Conservation (phyloP, 2,888 invertebrate genomes). For the Encarsia formosa region DNA sequence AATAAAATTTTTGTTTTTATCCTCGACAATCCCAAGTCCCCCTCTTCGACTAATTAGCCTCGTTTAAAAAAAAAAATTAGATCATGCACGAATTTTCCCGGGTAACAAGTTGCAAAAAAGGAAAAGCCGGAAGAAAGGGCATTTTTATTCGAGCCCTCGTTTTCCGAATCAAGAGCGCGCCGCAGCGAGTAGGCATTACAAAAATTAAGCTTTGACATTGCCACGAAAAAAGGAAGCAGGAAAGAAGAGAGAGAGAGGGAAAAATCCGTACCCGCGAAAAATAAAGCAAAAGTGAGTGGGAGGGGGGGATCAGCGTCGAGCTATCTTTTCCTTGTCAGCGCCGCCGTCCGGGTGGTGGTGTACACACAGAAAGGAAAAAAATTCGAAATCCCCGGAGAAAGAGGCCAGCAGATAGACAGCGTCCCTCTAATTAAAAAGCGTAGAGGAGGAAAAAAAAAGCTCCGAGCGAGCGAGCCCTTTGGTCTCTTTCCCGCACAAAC, state of each 20-base stretch:
- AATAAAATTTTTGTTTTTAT: too few species aligned
- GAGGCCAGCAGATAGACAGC: background rate
- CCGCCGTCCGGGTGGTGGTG: background rate
- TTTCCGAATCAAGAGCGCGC: too few species aligned
- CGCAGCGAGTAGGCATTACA: too few species aligned
- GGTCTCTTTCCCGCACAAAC: conserved; percentile 42
- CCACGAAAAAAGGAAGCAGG: background rate
- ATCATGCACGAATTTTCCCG: too few species aligned
- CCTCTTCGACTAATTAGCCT: too few species aligned
- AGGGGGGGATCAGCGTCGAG: conserved; percentile 7
- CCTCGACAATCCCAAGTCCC: too few species aligned
- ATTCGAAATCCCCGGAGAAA: conserved; percentile 1
- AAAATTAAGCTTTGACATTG: too few species aligned
- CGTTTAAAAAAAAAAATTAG: too few species aligned
- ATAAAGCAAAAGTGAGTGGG: background rate
- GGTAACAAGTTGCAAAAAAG: too few species aligned
- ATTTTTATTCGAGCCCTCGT: too few species aligned
- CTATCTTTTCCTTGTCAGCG: conserved; percentile 17
- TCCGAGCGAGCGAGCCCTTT: conserved; percentile 39
- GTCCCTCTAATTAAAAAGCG: conserved; percentile 42
- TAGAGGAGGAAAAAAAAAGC: conserved; percentile 29
- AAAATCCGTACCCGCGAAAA: conserved; percentile 2
- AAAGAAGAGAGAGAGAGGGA: conserved; percentile 11
- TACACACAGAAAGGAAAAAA: conserved; percentile 6
- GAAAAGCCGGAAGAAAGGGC: too few species aligned